These are phyloP conservation scores for Papilio xuthus DNA, from an alignment of 1,140 invertebrate species.

Conservation along the genomic window DNA sequence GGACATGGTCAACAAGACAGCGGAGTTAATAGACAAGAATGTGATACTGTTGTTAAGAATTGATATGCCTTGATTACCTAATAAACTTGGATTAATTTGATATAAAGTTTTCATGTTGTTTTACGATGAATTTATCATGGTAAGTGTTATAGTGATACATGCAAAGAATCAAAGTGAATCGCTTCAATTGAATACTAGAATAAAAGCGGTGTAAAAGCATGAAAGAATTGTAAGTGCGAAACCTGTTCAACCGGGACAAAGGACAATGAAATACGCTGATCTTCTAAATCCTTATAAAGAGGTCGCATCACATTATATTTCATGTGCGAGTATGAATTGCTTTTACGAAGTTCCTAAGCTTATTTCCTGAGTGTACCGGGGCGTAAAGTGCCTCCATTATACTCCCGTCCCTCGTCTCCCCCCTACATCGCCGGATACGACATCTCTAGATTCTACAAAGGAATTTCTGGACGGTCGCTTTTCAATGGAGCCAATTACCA, in stretches of 20 bases:
- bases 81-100: neutral
- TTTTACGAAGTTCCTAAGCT: conserved; percentile 80
- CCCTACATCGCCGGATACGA: conserved; percentile 57
- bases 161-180: neutral
- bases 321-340: conserved; percentile 77
- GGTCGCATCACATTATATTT: conserved; percentile 76
- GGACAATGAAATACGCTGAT: conserved; percentile 51
- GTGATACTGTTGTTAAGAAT: neutral
- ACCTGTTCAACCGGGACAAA: conserved; percentile 23
- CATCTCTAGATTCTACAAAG: conserved; percentile 68
- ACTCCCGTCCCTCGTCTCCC: conserved; percentile 50
- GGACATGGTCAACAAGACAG: conserved; percentile 20
- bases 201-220: conserved; percentile 19
- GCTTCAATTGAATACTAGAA: neutral
- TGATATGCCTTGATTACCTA: neutral
- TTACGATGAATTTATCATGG: too few relatives aligned
- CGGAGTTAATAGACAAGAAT: conserved; percentile 10
- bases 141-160: too few relatives aligned
- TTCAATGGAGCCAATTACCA: conserved; percentile 70
- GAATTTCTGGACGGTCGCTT: conserved; percentile 69
- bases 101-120: too few relatives aligned
- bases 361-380: conserved; percentile 76
- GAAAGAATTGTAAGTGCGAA: conserved; percentile 23
- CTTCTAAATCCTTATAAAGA: conserved; percentile 74
- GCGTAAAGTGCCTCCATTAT: conserved; percentile 79